Evolutionary conservation across 2,113 vertebrate species (phyloP).

Genomic region (Gambusia affinis): DNA sequence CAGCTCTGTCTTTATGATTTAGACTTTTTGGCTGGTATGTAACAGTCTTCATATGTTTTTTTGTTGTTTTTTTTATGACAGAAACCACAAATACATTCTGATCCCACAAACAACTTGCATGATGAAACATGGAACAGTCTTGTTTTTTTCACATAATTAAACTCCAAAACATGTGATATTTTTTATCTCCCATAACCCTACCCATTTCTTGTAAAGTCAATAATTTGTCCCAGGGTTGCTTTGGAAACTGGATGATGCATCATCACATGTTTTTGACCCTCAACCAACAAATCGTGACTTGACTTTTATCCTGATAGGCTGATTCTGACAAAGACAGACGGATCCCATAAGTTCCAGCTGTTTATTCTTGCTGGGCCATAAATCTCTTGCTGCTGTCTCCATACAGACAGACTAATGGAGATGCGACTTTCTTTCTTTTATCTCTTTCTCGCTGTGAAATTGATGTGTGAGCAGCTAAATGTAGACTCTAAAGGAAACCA

Average conservation of each 20-base stretch:
- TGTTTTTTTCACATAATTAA: constrained; percentile 1
- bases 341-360: constrained; percentile 71
- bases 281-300: constrained; percentile 31
- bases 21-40: constrained; percentile 16
- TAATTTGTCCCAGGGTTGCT: not conserved
- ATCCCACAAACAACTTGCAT: not conserved
- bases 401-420: constrained; percentile 66
- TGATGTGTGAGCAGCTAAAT: constrained; percentile 50
- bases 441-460: constrained; percentile 52
- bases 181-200: not conserved
- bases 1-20: constrained; percentile 26
- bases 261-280: constrained; percentile 23
- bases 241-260: constrained; percentile 19
- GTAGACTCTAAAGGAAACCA: constrained; percentile 43
- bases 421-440: constrained; percentile 58
- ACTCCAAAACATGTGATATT: not conserved
- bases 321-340: constrained; percentile 57
- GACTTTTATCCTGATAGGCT: constrained; percentile 45
- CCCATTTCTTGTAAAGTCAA: not conserved
- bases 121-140: not conserved
- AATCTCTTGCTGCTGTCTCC: constrained; percentile 52
- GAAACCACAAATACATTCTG: constrained; percentile 5
- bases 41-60: constrained; percentile 7
- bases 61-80: constrained; percentile 19
- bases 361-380: constrained; percentile 64